Conservation (phyloP, 2,888 invertebrate species). For the Sylvicola cinctus region DNA sequence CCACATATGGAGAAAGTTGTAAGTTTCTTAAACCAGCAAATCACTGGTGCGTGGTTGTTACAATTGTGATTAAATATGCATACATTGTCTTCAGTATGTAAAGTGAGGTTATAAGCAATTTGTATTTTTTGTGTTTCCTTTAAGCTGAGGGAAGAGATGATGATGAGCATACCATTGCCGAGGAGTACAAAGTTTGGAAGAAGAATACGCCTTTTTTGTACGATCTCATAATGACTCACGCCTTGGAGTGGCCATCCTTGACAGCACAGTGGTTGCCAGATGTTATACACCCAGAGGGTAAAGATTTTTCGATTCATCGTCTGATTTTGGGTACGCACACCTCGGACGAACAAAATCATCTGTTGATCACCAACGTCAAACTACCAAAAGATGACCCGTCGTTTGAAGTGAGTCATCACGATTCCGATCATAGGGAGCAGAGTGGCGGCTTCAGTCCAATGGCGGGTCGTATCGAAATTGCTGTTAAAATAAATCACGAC, state of each 20-base stretch:
- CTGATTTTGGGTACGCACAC: conserved; percentile 97
- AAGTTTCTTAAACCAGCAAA: too few relatives aligned
- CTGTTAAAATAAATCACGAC: conserved; percentile 99
- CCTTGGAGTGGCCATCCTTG: conserved; percentile 96
- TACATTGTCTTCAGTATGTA: too few relatives aligned
- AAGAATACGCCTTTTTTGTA: conserved; percentile 99
- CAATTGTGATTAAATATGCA: too few relatives aligned
- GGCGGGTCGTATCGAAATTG: conserved; percentile 97
- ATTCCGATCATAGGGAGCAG: too few relatives aligned
- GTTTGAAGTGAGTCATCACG: conserved; percentile 99
- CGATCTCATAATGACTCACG: conserved; percentile 98
- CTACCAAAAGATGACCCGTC: conserved; percentile 98
- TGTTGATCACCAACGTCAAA: conserved; percentile 94
- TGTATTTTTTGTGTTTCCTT: too few relatives aligned
- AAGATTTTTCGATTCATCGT: conserved; percentile 89
- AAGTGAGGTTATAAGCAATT: too few relatives aligned
- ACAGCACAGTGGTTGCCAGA: conserved; percentile 99
- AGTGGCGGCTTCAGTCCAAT: conserved; percentile 99
- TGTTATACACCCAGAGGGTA: conserved; percentile 92
- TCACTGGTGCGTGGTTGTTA: too few relatives aligned
- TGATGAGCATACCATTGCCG: conserved; percentile 98
- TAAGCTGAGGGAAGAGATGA: too few relatives aligned
- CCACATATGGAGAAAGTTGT: too few relatives aligned
- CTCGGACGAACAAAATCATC: conserved; percentile 97
- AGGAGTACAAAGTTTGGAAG: conserved; percentile 99